phyloP scores from a whole-genome alignment of 2,888 invertebrate genomes.

The Eremobia ochroleuca region DNA sequence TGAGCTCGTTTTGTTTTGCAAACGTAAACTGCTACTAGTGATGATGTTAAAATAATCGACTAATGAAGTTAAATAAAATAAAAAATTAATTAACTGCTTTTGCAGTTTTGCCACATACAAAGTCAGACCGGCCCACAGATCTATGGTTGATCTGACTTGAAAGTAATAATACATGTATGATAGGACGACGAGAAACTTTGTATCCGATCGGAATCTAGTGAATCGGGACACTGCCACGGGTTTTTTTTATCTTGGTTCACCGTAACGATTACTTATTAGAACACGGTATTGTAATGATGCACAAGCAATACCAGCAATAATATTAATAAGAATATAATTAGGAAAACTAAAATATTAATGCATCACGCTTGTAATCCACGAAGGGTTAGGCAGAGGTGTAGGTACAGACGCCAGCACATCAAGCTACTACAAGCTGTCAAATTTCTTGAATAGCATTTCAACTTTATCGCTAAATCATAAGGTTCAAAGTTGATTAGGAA shows the following conservation, averaged over 20 bases:
- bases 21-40: constrained; percentile 29
- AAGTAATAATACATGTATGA: no score
- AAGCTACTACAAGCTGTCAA: no score
- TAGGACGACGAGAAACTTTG: not conserved
- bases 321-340: not conserved
- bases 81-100: not conserved
- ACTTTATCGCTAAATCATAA: no score
- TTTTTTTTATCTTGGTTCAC: not conserved
- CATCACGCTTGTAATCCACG: no score
- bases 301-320: not conserved
- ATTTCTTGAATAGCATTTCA: no score
- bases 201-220: not conserved
- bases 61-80: not conserved
- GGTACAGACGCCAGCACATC: no score
- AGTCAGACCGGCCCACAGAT: not conserved
- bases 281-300: not conserved
- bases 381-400: no score
- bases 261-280: not conserved
- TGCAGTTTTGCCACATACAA: not conserved
- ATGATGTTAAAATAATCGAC: constrained; percentile 31
- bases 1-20: constrained; percentile 27
- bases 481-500: no score
- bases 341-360: no score
- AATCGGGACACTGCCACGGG: no score
- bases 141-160: not conserved